Base-by-base conservation (phyloP, 2,888 invertebrate species). In the Microctonus brassicae region DNA sequence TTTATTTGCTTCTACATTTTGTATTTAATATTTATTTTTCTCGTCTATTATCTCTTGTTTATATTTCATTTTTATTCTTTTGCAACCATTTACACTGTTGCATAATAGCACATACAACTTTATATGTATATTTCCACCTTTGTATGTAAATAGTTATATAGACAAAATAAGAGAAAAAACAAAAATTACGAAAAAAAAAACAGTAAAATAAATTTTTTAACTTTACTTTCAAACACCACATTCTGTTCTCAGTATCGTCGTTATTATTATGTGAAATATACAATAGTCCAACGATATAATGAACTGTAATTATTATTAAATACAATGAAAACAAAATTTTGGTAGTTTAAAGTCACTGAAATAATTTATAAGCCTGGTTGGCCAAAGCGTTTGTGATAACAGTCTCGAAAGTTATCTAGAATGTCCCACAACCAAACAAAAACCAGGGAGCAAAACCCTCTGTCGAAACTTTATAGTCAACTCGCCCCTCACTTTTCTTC, bases 361-460 rank as follows among this genome's bases (percentile, higher is more conserved):
- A 39, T 36, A 62, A 26, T 24, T 20, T 53, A 53, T 53, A 53
- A 20, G 24, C 52, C 29, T 24, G 36, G 62, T 39, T 62, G 24
- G 22, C 39, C 62, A 5, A 24, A 42, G 36, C 62, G 26, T 22
- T 62, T 42, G 26, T 42, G 62, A 62, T 39, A 62, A 62, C 42
- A 20, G 57, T 29, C 22, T 17, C 11, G n/a, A 24, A 62, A 62
- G 39, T 62, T 62, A 39, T 10, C 10, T 24, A 33, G 33, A 36
- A 60, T 17, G 17, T n/a, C n/a, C 33, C 60, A 33, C 17, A 34
- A 33, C 33, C 60, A 33, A 17, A 60, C 29, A 20, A 52, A 52
- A 52, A 17, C 52, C 52, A 53, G 20, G 39, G 11, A 39, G n/a
- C 39, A n/a, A 39, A 39, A 39, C 11, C 39, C 39, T 4, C 39